Base-by-base conservation (phyloP, 53 echinoderm and acorn worm species). In the Actinopyga echinites region DNA sequence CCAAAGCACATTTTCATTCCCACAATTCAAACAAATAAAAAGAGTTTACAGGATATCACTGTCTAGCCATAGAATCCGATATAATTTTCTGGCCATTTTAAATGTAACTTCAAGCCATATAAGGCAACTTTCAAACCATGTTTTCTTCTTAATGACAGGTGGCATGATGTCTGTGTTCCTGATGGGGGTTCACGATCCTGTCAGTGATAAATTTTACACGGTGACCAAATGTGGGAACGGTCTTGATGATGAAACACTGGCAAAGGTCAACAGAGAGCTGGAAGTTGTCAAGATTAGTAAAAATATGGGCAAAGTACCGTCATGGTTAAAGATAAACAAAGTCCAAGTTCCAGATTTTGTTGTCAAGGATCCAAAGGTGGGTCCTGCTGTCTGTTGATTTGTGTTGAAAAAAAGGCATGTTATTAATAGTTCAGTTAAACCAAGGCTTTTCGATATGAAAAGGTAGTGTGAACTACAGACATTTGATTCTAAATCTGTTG, bases 161-260 rank as follows among this genome's bases (percentile, higher is more conserved):
- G 99, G 99, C 15, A 99, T 99, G 64, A 99, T 99, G 99, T 95
- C 99, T 15, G 87, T 93, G n/a, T 99, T 95, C 82, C 83, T 99
- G 62, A 78, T 99, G 82, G 94, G 99, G 5, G 92, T 90, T 34
- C 83, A 99, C 64, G 90, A 99, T 64, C 91, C 94, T 10, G 79
- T 56, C 64, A 82, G 89, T 0, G 85, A 91, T 55, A 62, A 58
- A 22, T 99, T 90, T 82, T 78, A 86, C 73, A 99, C 99, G 8
- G 99, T 99, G 49, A 99, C 99, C 53, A 99, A 99, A 75, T 99
- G 99, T 60, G 88, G 78, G 60, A 95, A 88, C 11, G 99, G 99
- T 17, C 84, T 94, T 25, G 99, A 99, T 30, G 99, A 99, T 69
- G 86, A 90, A 67, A 99, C 94, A 6, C 55, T 99, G 84, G 91